Evolutionary conservation across 2,888 invertebrate species (phyloP).

Genomic region (Parnassius apollo): DNA sequence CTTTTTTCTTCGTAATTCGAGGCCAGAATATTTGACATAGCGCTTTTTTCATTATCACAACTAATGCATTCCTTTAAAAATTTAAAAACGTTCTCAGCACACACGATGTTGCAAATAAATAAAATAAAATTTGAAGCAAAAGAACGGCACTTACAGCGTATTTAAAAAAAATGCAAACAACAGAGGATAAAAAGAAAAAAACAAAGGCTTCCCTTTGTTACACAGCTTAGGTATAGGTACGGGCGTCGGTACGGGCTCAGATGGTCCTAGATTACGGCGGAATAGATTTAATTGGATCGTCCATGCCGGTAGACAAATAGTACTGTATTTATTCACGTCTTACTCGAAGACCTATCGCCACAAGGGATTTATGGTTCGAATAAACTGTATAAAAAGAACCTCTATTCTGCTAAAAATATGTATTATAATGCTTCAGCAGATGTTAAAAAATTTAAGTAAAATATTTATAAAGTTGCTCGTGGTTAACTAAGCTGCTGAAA

Average conservation of each 20-base stretch:
- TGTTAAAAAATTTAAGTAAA: too few species aligned
- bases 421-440: neutral
- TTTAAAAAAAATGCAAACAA: conserved; percentile 2
- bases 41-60: too few species aligned
- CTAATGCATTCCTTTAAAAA: too few species aligned
- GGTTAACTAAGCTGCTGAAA: too few species aligned
- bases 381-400: conserved; percentile 3
- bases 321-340: conserved; percentile 50
- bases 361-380: conserved; percentile 24
- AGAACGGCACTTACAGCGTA: too few species aligned
- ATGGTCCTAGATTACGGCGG: conserved; percentile 54
- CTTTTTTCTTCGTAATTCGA: too few species aligned
- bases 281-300: conserved; percentile 54
- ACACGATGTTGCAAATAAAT: too few species aligned
- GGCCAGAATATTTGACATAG: too few species aligned
- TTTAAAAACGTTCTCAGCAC: too few species aligned
- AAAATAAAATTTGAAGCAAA: too few species aligned
- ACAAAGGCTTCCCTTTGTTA: conserved; percentile 30
- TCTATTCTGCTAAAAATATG: neutral
- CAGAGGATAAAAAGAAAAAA: conserved; percentile 16
- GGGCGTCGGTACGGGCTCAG: conserved; percentile 38
- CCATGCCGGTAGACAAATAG: conserved; percentile 49
- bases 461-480: too few species aligned
- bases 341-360: conserved; percentile 30
- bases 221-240: conserved; percentile 29